Conservation (phyloP, 1,140 invertebrate species). For the Brachionus paranguensis region DNA sequence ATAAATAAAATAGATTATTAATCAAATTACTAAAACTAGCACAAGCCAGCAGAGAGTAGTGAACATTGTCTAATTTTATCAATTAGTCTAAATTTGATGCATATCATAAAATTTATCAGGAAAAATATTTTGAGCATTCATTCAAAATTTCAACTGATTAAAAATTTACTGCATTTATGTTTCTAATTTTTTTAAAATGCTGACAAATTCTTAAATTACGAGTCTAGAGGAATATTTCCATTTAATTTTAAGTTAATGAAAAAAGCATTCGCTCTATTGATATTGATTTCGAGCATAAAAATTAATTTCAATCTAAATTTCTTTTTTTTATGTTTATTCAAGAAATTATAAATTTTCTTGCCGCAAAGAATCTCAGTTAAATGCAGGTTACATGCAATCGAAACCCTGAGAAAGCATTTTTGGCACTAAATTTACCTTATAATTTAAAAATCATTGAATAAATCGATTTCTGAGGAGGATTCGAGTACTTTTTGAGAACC, state of each 20-base stretch:
- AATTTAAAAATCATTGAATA: neutral
- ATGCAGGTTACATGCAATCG: no score
- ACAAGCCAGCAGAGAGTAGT: neutral
- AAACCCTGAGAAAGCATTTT: neutral
- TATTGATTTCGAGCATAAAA: neutral
- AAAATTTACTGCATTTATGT: neutral
- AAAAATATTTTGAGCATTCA: neutral
- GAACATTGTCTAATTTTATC: neutral
- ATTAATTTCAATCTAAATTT: neutral
- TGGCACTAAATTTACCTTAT: neutral
- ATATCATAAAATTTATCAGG: neutral
- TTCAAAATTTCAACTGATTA: neutral
- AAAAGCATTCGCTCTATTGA: neutral
- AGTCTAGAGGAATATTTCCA: neutral
- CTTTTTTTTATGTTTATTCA: no score
- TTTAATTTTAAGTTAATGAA: neutral
- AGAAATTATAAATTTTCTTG: neutral
- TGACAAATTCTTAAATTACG: neutral
- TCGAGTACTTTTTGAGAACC: no score
- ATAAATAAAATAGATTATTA: neutral
- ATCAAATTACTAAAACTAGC: neutral
- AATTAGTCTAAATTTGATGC: neutral
- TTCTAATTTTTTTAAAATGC: neutral
- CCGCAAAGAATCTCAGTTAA: neutral
- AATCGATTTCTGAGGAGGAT: no score